Conservation (phyloP, 2,797 vertebrate genomes). For the Urophycis tenuis region DNA sequence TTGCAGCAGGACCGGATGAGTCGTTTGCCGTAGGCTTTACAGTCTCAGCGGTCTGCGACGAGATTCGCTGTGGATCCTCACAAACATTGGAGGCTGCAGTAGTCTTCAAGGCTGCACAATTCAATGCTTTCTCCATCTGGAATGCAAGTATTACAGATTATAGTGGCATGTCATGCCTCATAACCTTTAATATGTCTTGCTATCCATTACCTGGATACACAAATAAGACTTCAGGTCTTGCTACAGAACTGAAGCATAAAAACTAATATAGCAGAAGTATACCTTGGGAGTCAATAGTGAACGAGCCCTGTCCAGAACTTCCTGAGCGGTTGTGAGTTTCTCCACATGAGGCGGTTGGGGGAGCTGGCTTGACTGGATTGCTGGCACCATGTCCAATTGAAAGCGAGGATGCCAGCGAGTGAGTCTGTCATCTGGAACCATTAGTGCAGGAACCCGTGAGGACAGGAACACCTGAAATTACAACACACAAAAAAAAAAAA, state of each 20-base stretch:
- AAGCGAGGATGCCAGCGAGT: conserved; percentile 93
- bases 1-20: not conserved
- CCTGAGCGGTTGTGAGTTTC: conserved; percentile 77
- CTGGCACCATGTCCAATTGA: conserved; percentile 78
- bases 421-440: conserved; percentile 78
- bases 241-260: not conserved
- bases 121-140: conserved; percentile 92
- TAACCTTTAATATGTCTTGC: not conserved
- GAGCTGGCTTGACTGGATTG: conserved; percentile 58
- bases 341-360: conserved; percentile 71
- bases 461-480: conserved; percentile 78
- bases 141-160: not conserved
- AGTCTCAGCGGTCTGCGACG: not conserved
- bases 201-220: not conserved
- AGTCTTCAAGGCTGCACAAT: conserved; percentile 69
- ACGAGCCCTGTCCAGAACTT: conserved; percentile 82
- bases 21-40: not conserved
- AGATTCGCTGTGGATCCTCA: conserved; percentile 29
- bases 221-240: not conserved
- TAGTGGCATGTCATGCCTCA: not conserved
- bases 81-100: conserved; percentile 30
- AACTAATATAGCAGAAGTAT: not conserved
- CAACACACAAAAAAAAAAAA: not conserved
- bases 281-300: conserved; percentile 84
- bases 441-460: conserved; percentile 72